phyloP scores from a whole-genome alignment of 2,113 vertebrate species.

The Sinocyclocheilus rhinocerous region DNA sequence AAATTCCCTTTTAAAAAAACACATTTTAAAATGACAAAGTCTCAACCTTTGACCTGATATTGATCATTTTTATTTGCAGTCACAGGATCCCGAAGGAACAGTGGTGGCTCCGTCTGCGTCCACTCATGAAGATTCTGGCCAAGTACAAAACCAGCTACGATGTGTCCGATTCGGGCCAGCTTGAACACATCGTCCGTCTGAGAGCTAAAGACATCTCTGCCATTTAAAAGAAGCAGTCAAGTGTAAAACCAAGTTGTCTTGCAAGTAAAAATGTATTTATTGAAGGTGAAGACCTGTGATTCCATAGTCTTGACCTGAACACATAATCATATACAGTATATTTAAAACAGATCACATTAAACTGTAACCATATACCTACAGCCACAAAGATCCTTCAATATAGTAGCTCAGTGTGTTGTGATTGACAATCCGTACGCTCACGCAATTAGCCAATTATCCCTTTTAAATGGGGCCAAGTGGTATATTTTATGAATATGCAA shows the following conservation, averaged over 20 bases:
- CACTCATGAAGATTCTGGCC: slow-evolving; percentile 95
- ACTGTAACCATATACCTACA: not conserved
- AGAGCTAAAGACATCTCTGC: slow-evolving; percentile 72
- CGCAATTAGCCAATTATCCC: not conserved
- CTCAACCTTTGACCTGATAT: no score
- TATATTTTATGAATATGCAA: slow-evolving; percentile 23
- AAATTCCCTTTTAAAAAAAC: not conserved
- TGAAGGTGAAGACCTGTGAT: slow-evolving; percentile 9
- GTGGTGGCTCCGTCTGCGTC: slow-evolving; percentile 96
- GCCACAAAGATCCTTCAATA: not conserved
- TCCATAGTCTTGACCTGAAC: not conserved
- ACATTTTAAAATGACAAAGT: not conserved
- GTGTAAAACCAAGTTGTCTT: not conserved
- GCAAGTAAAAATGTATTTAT: not conserved
- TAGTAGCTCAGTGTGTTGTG: not conserved
- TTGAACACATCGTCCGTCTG: slow-evolving; percentile 79
- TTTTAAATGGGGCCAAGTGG: not conserved
- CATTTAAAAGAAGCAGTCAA: not conserved
- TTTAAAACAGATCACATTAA: not conserved
- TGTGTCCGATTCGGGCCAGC: slow-evolving; percentile 84
- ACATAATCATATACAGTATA: not conserved
- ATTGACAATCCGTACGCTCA: not conserved
- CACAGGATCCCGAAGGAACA: slow-evolving; percentile 94
- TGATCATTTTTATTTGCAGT: slow-evolving; percentile 74
- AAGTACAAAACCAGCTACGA: slow-evolving; percentile 94